Evolutionary conservation across 2,888 invertebrate species (phyloP).

Genomic region (Rhagium mordax): DNA sequence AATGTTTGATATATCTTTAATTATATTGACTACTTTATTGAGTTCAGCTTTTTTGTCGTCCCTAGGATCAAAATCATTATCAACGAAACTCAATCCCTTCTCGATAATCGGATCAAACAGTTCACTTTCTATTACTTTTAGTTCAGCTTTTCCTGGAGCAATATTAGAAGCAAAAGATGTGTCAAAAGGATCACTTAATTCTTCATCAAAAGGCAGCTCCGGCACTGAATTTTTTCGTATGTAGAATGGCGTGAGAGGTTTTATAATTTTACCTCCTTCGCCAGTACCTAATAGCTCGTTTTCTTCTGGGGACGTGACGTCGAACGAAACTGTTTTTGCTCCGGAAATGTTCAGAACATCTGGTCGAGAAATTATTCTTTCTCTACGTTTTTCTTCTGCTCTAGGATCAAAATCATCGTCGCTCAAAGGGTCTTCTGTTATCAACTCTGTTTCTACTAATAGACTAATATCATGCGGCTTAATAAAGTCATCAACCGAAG

Average conservation of each 20-base stretch:
- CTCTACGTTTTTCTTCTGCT: conserved; percentile 73
- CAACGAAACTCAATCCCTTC: conserved; percentile 74
- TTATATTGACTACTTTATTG: conserved; percentile 66
- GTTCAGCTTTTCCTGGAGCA: conserved; percentile 74
- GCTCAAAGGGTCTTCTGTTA: conserved; percentile 68
- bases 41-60: conserved; percentile 64
- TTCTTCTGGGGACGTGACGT: conserved; percentile 71
- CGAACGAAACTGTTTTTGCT: conserved; percentile 74
- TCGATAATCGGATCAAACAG: conserved; percentile 63
- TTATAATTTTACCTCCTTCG: conserved; percentile 72
- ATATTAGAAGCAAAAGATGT: conserved; percentile 75
- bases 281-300: conserved; percentile 72
- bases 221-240: conserved; percentile 77
- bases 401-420: conserved; percentile 90
- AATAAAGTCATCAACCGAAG: conserved; percentile 81
- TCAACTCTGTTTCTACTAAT: conserved; percentile 84
- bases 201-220: conserved; percentile 72
- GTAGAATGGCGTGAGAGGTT: conserved; percentile 88
- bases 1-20: conserved; percentile 66
- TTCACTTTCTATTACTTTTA: conserved; percentile 74
- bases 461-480: conserved; percentile 76
- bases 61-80: conserved; percentile 77
- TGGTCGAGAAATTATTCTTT: conserved; percentile 75
- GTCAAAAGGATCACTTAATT: conserved; percentile 78
- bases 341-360: conserved; percentile 71